These are phyloP conservation scores for Eriosoma lanigerum DNA, from an alignment of 1,140 invertebrate genomes.

Conservation along the genomic window DNA sequence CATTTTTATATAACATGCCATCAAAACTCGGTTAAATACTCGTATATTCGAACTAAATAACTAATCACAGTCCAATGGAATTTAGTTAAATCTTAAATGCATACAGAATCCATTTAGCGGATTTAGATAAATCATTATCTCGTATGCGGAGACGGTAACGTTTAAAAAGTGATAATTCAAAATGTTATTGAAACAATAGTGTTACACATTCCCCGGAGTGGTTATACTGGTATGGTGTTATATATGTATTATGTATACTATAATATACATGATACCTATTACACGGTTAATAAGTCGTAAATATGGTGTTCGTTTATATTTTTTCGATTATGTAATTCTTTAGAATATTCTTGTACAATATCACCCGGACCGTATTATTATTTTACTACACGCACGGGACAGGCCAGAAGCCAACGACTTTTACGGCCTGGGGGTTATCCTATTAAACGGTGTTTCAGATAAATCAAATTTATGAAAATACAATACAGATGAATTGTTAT, in stretches of 20 bases:
- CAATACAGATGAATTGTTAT: conserved; percentile 26
- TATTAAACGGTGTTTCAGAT: conserved; percentile 37
- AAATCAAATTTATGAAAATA: conserved; percentile 47
- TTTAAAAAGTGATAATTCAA: conserved; percentile 33
- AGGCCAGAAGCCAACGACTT: conserved; percentile 40
- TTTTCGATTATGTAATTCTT: conserved; percentile 21
- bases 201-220: not conserved
- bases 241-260: no score
- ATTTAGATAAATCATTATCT: not conserved
- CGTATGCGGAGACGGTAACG: not conserved
- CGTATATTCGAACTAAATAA: not conserved
- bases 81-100: not conserved
- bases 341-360: not conserved
- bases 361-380: conserved; percentile 13
- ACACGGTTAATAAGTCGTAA: not conserved
- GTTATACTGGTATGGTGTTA: not conserved
- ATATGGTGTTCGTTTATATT: conserved; percentile 34
- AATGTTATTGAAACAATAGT: conserved; percentile 21
- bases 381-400: not conserved
- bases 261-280: conserved; percentile 1
- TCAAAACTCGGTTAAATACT: conserved; percentile 3
- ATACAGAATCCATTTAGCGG: not conserved
- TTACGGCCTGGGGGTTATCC: conserved; percentile 20
- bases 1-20: not conserved
- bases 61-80: not conserved